These are phyloP conservation scores for Drosophila bifasciata DNA, from an alignment of 1,140 invertebrate genomes.

Conservation along the genomic window DNA sequence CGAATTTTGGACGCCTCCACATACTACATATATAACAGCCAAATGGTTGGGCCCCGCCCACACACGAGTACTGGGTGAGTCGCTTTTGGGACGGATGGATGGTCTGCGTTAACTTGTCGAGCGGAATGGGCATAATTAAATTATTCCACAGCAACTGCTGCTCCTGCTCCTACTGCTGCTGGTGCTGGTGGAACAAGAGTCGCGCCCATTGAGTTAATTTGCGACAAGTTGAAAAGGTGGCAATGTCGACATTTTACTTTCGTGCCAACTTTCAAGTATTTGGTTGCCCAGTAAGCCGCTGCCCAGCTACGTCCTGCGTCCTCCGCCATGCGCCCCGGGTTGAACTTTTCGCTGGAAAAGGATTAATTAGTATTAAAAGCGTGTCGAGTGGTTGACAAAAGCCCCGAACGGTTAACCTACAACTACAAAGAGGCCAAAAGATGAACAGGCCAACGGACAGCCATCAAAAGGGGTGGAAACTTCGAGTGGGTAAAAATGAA, in stretches of 20 bases:
- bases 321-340: conserved; percentile 1
- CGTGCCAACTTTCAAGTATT: conserved; percentile 31
- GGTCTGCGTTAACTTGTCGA: conserved; percentile 18
- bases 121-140: conserved; percentile 60
- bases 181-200: conserved; percentile 40
- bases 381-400: conserved; percentile 41
- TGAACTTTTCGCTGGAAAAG: conserved; percentile 42
- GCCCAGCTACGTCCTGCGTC: conserved; percentile 14
- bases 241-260: conserved; percentile 48
- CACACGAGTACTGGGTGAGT: conserved; percentile 1
- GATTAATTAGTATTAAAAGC: conserved; percentile 73
- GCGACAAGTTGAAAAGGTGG: conserved; percentile 60
- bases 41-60: conserved; percentile 28
- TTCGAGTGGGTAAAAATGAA: conserved; percentile 25
- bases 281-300: conserved; percentile 31
- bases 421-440: conserved; percentile 25
- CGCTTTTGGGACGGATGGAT: conserved; percentile 14
- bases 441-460: conserved; percentile 4
- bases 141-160: conserved; percentile 62
- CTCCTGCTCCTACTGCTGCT: too few species aligned
- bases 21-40: conserved; percentile 1
- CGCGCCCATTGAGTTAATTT: conserved; percentile 77
- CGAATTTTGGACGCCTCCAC: conserved; percentile 16
- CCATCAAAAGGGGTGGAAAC: conserved; percentile 19
- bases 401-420: conserved; percentile 24